Conservation (phyloP, 2,797 vertebrate genomes). For the Bovichtus diacanthus region DNA sequence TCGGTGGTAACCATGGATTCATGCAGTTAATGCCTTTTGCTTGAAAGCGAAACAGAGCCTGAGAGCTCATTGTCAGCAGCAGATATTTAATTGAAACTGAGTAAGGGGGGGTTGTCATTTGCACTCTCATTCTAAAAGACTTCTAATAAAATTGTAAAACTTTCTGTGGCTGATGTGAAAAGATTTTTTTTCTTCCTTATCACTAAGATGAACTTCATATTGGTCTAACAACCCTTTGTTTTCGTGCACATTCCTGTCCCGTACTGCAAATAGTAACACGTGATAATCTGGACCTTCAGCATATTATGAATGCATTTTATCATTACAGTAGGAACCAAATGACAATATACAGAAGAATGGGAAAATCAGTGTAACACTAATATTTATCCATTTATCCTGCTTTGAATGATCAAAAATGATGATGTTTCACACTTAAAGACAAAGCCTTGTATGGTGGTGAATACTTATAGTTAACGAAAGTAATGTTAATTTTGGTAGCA, state of each 20-base stretch:
- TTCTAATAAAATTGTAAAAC: constrained; percentile 52
- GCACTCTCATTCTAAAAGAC: constrained; percentile 45
- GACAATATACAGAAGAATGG: neutral
- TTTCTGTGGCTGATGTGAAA: constrained; percentile 48
- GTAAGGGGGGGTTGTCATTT: constrained; percentile 48
- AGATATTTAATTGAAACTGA: constrained; percentile 74
- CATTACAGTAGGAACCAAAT: neutral
- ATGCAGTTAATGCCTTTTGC: constrained; percentile 74
- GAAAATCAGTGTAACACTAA: neutral
- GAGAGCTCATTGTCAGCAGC: constrained; percentile 66
- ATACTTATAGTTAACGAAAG: neutral
- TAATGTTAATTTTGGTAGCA: neutral
- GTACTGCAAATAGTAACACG: neutral
- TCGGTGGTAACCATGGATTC: constrained; percentile 66
- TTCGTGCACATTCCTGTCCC: neutral
- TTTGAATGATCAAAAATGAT: neutral
- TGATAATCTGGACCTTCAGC: neutral
- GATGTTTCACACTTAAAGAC: neutral
- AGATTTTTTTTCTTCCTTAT: constrained; percentile 11
- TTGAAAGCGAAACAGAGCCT: constrained; percentile 60
- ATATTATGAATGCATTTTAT: neutral
- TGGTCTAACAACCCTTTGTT: neutral
- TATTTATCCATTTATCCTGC: neutral
- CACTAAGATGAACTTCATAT: neutral
- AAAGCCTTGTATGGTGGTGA: neutral